These are phyloP conservation scores for Aphelocoma californica DNA, from an alignment of 2,797 vertebrate species.

Conservation along the genomic window DNA sequence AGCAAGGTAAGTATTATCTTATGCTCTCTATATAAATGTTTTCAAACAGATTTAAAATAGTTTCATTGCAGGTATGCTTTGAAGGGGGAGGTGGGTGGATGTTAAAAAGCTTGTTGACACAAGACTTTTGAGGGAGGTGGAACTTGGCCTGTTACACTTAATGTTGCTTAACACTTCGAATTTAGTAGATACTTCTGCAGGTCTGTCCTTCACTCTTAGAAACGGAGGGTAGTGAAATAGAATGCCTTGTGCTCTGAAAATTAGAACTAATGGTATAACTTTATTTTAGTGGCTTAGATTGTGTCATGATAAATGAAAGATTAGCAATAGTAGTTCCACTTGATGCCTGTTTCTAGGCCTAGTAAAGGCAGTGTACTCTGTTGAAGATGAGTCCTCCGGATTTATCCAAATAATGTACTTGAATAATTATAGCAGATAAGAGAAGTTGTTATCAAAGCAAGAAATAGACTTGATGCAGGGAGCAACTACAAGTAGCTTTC, in stretches of 20 bases:
- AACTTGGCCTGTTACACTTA: neutral
- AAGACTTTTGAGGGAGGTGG: neutral
- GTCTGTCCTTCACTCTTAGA: neutral
- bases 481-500: neutral
- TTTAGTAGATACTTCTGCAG: neutral
- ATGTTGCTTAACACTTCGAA: neutral
- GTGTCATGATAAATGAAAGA: neutral
- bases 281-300: neutral
- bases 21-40: constrained; percentile 55
- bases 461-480: neutral
- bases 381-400: neutral
- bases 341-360: neutral
- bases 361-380: neutral
- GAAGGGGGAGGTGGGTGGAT: neutral
- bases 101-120: neutral
- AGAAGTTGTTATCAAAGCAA: neutral
- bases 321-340: neutral
- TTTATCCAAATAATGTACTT: neutral
- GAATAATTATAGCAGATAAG: neutral
- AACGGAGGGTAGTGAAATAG: neutral
- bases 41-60: constrained; percentile 11
- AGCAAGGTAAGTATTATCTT: constrained; percentile 83
- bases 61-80: neutral
- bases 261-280: neutral
- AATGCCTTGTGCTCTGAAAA: neutral